Conservation (phyloP, 2,888 invertebrate species). For the Dromius quadrimaculatus region DNA sequence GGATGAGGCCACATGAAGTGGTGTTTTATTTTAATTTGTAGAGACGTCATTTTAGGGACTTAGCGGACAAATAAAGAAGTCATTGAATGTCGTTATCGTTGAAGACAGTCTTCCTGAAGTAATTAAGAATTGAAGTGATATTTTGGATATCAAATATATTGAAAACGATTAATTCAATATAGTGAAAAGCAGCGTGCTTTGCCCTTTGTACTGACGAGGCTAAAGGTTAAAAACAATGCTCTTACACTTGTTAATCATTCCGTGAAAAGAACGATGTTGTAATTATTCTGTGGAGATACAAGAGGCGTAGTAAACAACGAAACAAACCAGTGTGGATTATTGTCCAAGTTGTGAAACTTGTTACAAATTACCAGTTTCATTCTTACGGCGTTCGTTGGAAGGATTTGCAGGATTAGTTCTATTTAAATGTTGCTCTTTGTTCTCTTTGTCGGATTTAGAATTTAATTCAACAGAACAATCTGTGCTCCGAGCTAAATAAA, state of each 20-base stretch:
- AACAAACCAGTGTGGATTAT: constrained; percentile 34
- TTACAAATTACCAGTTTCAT: constrained; percentile 41
- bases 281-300: neutral
- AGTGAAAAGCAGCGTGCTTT: too few relatives aligned
- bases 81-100: too few relatives aligned
- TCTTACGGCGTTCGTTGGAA: constrained; percentile 29
- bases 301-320: constrained; percentile 13
- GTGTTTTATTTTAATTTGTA: too few relatives aligned
- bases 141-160: too few relatives aligned
- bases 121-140: too few relatives aligned
- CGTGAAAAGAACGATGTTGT: neutral
- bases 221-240: constrained; percentile 12
- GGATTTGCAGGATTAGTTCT: constrained; percentile 47
- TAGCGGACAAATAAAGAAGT: too few relatives aligned
- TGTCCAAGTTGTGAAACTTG: neutral
- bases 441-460: constrained; percentile 40
- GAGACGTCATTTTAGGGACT: too few relatives aligned
- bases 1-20: too few relatives aligned
- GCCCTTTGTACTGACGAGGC: too few relatives aligned
- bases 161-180: too few relatives aligned
- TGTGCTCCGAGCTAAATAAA: constrained; percentile 37
- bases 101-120: too few relatives aligned
- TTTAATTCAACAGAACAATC: constrained; percentile 46
- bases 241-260: neutral
- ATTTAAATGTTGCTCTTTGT: constrained; percentile 47